Base-by-base conservation (phyloP, 2,797 vertebrate genomes). In the Acanthopagrus latus region DNA sequence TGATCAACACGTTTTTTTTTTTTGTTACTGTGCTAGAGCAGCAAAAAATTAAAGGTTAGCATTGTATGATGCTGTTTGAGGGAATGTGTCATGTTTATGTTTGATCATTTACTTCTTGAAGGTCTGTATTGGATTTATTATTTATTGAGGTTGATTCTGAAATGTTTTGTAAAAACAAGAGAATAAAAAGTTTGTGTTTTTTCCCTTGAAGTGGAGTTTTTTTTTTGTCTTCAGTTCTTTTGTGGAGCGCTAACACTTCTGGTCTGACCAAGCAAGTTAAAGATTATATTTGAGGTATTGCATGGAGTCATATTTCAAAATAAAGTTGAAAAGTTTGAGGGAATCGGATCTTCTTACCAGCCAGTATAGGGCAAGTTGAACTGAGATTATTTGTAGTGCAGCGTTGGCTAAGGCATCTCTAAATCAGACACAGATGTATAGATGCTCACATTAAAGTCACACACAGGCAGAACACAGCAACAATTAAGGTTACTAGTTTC, bases 121-220 rank as follows among this genome's bases (percentile, higher is more conserved):
- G 79, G 84, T 93, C 84, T 90, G 80, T 88, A 84, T 84, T 91
- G 85, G 83, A 91, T 92, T 94, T 63, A 59, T 83, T 90, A 91
- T 91, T 91, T 88, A 84, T 84, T 89, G 85, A 92, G 78, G 73
- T 91, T 91, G 85, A 92, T 81, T 91, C 89, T 95, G 79, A 94
- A 92, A 92, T 94, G 92, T 95, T 96, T 96, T 95, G 91, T 95
- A 95, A 94, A 92, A 89, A 92, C 77, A 79, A 87, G 59, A 93
- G 66, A 90, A 93, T 93, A 92, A 93, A 92, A 93, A 94, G 89
- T 91, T 91, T 94, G 91, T 88, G 89, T 92, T 93, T 91, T 90
- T 91, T 92, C 88, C 91, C 90, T 94, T 89, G 82, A 92, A 67
- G 59, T 64, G 59, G 0, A 18, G 9, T 27, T 60, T 23, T 25